Conservation (phyloP, 2,113 vertebrate genomes). For the Odocoileus virginianus region DNA sequence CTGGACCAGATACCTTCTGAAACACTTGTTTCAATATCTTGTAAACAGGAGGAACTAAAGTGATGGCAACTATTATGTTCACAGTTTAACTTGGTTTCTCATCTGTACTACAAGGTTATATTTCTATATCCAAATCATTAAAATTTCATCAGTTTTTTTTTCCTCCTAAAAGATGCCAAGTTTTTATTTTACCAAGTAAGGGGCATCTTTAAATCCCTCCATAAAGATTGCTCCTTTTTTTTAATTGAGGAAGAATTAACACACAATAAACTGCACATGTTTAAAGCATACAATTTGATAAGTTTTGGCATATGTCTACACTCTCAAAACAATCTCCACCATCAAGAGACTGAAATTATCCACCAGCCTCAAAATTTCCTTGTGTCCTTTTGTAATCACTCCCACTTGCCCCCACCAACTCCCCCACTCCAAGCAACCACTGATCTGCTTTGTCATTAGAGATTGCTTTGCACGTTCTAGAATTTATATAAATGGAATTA, state of each 20-base stretch:
- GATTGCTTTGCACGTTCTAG: not conserved
- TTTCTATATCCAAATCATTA: constrained; percentile 3
- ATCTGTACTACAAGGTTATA: not conserved
- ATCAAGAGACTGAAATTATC: not conserved
- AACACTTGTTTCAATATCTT: constrained; percentile 9
- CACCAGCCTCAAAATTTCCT: not conserved
- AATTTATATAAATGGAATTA: not conserved
- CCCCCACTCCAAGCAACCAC: not conserved
- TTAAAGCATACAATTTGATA: not conserved
- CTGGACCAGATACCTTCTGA: not conserved
- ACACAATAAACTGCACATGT: not conserved
- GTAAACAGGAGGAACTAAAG: not conserved
- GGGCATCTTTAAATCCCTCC: not conserved
- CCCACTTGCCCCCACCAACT: not conserved
- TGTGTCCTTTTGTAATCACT: not conserved
- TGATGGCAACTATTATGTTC: not conserved
- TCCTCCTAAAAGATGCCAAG: not conserved
- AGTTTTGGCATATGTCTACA: not conserved
- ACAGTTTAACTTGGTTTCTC: not conserved
- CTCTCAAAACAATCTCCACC: not conserved
- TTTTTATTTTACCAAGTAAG: not conserved
- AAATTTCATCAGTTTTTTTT: not conserved
- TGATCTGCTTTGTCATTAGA: not conserved
- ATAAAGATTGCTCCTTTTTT: not conserved
- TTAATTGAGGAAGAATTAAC: not conserved